Conservation (phyloP, 2,888 invertebrate genomes). For the Nycteola revayana region DNA sequence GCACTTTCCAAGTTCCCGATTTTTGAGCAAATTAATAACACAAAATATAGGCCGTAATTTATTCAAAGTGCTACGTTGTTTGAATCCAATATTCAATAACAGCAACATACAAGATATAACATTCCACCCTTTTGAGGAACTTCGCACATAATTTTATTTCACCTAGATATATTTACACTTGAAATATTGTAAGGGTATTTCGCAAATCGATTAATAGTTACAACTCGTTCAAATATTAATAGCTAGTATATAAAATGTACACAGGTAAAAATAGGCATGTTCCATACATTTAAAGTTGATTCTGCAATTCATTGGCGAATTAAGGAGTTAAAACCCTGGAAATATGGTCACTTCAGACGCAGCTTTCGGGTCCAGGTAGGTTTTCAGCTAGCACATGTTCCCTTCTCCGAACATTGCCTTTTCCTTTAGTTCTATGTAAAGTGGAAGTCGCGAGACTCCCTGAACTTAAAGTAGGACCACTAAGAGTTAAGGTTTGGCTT, state of each 20-base stretch:
- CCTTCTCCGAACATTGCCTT: slow-evolving; percentile 79
- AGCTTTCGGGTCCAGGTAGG: slow-evolving; percentile 94
- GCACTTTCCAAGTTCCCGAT: slow-evolving; percentile 24
- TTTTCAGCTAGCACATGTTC: slow-evolving; percentile 92
- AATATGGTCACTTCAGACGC: slow-evolving; percentile 81
- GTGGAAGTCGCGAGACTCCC: slow-evolving; percentile 71
- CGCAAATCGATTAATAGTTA: no score
- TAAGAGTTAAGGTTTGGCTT: slow-evolving; percentile 63
- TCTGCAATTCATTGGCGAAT: slow-evolving; percentile 34
- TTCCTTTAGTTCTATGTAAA: slow-evolving; percentile 77
- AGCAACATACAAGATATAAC: slow-evolving; percentile 19
- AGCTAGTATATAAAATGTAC: no score
- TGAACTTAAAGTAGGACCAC: slow-evolving; percentile 71
- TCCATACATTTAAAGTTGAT: slow-evolving; percentile 27
- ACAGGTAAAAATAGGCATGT: slow-evolving; percentile 1
- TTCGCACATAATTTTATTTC: slow-evolving; percentile 14
- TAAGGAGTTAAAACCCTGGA: slow-evolving; percentile 30
- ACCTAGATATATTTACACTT: slow-evolving; percentile 27
- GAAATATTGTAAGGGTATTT: slow-evolving; percentile 29
- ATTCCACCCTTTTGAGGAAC: slow-evolving; percentile 7
- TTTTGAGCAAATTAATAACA: slow-evolving; percentile 36
- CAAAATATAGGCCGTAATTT: slow-evolving; percentile 27
- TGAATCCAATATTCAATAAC: slow-evolving; percentile 16
- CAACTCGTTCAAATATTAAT: no score
- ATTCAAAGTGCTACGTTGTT: slow-evolving; percentile 16